Conservation (phyloP, 2,113 vertebrate genomes). For the Geococcyx californianus region DNA sequence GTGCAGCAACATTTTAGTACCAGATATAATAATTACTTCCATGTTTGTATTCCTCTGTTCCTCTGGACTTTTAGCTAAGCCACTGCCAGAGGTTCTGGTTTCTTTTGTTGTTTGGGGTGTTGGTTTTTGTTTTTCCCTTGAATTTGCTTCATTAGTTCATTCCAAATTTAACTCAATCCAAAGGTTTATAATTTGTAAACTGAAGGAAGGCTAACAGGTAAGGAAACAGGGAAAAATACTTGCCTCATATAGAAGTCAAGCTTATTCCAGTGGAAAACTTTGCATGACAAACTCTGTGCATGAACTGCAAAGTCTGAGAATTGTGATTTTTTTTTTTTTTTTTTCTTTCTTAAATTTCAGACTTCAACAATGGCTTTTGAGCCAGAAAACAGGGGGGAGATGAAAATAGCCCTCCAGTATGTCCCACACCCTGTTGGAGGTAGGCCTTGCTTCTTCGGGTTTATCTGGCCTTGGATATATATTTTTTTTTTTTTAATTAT, state of each 20-base stretch:
- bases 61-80: not conserved
- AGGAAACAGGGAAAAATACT: not conserved
- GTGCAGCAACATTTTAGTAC: not conserved
- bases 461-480: not conserved
- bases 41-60: not conserved
- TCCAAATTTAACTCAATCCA: not conserved
- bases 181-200: not conserved
- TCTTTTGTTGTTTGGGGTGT: not conserved
- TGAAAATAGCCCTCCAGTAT: conserved; percentile 89
- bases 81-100: not conserved
- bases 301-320: not conserved
- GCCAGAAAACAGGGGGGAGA: conserved; percentile 80
- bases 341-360: conserved; percentile 40
- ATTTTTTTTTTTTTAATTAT: not conserved
- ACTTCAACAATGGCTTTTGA: conserved; percentile 66
- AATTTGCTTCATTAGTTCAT: not conserved
- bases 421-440: conserved; percentile 78
- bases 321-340: accelerated
- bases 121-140: no score
- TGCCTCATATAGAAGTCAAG: not conserved
- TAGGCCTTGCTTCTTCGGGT: conserved; percentile 55
- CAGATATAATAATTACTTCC: not conserved
- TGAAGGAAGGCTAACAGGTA: not conserved
- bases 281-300: not conserved
- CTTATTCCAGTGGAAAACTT: not conserved